Evolutionary conservation across 1,140 invertebrate species (phyloP).

Genomic region (Oreohelix idahoensis): DNA sequence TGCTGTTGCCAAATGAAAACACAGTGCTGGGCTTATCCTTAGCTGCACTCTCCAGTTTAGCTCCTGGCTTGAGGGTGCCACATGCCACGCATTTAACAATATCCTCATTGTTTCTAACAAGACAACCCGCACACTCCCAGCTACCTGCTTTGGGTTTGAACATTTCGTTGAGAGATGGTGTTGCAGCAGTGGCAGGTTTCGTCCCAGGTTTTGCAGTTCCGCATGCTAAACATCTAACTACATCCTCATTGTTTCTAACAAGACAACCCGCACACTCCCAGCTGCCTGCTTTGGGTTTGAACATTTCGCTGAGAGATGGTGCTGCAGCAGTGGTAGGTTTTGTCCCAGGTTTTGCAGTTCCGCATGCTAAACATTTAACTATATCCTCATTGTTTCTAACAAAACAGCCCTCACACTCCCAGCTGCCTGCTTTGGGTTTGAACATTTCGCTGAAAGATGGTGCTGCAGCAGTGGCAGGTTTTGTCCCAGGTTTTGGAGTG

Average conservation of each 20-base stretch:
- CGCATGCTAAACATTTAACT: slow-evolving; percentile 81
- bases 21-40: neutral
- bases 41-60: neutral
- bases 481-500: slow-evolving; percentile 7
- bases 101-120: slow-evolving; percentile 78
- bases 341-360: slow-evolving; percentile 26
- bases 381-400: slow-evolving; percentile 79
- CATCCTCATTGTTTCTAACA: slow-evolving; percentile 79
- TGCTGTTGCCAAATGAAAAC: slow-evolving; percentile 63
- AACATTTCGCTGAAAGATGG: slow-evolving; percentile 75
- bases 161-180: slow-evolving; percentile 9
- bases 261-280: slow-evolving; percentile 90
- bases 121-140: slow-evolving; percentile 87
- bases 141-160: slow-evolving; percentile 78
- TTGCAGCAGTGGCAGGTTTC: slow-evolving; percentile 55
- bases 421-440: slow-evolving; percentile 80
- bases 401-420: slow-evolving; percentile 87
- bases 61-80: slow-evolving; percentile 49
- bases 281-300: slow-evolving; percentile 81
- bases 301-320: slow-evolving; percentile 72
- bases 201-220: slow-evolving; percentile 72
- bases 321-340: neutral
- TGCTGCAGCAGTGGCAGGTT: neutral
- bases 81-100: slow-evolving; percentile 81
- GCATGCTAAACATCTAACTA: slow-evolving; percentile 81